Base-by-base conservation (phyloP, 2,797 vertebrate species). In the Thaleichthys pacificus region DNA sequence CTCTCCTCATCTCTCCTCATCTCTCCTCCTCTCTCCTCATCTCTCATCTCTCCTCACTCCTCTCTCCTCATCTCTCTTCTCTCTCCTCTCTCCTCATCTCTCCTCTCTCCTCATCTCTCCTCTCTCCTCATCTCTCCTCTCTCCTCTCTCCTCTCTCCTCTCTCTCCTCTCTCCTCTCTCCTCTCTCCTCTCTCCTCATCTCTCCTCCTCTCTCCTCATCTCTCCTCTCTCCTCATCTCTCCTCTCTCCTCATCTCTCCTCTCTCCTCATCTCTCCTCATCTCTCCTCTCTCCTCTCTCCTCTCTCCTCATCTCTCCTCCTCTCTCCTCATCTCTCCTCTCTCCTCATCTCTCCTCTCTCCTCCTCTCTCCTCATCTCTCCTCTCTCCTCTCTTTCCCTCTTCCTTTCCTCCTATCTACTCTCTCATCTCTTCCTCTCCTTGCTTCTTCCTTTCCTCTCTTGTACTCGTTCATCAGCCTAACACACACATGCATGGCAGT, bases 321-420 rank as follows among this genome's bases (percentile, higher is more conserved):
- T 67, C 62, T 22, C 58, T 66, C 54, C 65, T 8, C 17, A n/a
- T 19, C 65, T 15, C 74, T 65, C 73, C 61, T 22, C 54, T 19
- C 32, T 68, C 1, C n/a, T n/a, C n/a, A n/a, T n/a, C n/a, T n/a
- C n/a, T n/a, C n/a, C 49, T 68, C 66, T 28, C 49, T 54, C 24
- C 32, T 49, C 57, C 21, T 2, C 74, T 30, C 70, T 54, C 49
- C 14, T n/a, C 22, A 35, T n/a, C 21, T 28, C 28, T 12, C 26
- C 12, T 26, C 65, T 66, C 32, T 21, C 30, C 19, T 17, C 47
- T 51, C 17, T 26, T 4, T 24, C 47, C 24, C 24, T 49, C 65
- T 51, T 12, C 12, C 11, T 47, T 47, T 14, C 42, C 42, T 47
- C 42, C 42, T 12, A 47, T 47, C 42, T 47, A 14, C 42, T 12